Evolutionary conservation across 2,113 vertebrate species (phyloP).

Genomic region (Chelonoidis abingdonii): DNA sequence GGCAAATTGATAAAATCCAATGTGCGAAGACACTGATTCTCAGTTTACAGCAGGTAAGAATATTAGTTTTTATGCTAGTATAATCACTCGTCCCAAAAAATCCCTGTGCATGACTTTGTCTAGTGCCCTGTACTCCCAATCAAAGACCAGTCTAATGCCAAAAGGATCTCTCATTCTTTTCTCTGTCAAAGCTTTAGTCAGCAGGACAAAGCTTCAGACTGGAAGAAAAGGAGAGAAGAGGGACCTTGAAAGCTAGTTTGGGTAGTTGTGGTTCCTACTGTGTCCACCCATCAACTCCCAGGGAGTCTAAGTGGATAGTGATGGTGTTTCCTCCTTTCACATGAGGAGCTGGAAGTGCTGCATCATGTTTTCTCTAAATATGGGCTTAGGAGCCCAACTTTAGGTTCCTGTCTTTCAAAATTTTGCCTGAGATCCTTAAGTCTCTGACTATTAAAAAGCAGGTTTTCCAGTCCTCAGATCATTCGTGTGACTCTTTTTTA

Average conservation of each 20-base stretch:
- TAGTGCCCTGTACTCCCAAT: neutral
- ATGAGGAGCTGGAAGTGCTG: neutral
- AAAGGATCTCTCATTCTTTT: neutral
- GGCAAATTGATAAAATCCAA: constrained; percentile 98
- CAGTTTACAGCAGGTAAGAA: constrained; percentile 97
- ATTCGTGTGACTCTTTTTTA: neutral
- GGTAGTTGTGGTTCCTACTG: neutral
- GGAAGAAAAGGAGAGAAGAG: neutral
- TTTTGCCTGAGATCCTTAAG: neutral
- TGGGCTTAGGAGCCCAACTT: neutral
- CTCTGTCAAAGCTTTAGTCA: neutral
- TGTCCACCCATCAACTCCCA: neutral
- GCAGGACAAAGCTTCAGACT: neutral
- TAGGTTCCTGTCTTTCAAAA: neutral
- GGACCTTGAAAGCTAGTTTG: neutral
- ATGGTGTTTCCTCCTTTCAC: neutral
- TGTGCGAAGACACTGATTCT: constrained; percentile 99
- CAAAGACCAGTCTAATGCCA: neutral
- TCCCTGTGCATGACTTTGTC: neutral
- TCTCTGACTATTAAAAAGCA: neutral
- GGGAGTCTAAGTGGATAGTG: neutral
- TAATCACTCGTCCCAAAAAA: neutral
- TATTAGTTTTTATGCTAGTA: neutral
- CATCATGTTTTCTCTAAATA: neutral
- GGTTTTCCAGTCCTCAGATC: neutral